These are phyloP conservation scores for Mythimna lalbum DNA, from an alignment of 2,888 invertebrate genomes.

Conservation along the genomic window DNA sequence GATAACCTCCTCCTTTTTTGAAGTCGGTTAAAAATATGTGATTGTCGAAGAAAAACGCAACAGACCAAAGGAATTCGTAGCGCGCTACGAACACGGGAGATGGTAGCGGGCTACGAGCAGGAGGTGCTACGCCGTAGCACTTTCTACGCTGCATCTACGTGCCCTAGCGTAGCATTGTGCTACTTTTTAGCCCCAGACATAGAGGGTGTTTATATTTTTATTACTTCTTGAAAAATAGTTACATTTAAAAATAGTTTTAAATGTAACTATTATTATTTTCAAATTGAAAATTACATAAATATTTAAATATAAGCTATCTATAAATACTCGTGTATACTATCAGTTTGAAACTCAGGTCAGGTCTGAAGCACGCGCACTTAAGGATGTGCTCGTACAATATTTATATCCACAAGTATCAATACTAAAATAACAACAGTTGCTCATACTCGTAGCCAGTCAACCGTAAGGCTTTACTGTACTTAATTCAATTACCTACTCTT, in stretches of 20 bases:
- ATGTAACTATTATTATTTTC: no score
- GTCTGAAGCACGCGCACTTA: slow-evolving; percentile 9
- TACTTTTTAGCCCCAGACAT: neutral
- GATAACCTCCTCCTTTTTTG: no score
- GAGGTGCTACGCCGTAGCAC: slow-evolving; percentile 70
- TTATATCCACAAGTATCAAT: slow-evolving; percentile 24
- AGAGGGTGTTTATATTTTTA: neutral
- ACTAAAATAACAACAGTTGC: slow-evolving; percentile 30
- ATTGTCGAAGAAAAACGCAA: no score
- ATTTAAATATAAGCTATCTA: no score
- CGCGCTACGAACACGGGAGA: slow-evolving; percentile 48
- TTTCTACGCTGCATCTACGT: slow-evolving; percentile 63
- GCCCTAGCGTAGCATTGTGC: slow-evolving; percentile 22
- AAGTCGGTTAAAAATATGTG: neutral
- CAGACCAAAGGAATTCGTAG: slow-evolving; percentile 24
- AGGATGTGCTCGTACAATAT: slow-evolving; percentile 9
- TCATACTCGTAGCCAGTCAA: slow-evolving; percentile 4
- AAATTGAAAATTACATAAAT: no score
- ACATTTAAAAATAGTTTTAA: neutral
- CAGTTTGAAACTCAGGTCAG: neutral
- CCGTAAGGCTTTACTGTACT: slow-evolving; percentile 26
- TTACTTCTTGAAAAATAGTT: neutral
- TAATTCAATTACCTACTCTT: slow-evolving; percentile 32
- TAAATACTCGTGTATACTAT: slow-evolving; percentile 5
- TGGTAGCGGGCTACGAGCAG: slow-evolving; percentile 56